phyloP scores from a whole-genome alignment of 2,888 invertebrate species.

The Agrochola litura region DNA sequence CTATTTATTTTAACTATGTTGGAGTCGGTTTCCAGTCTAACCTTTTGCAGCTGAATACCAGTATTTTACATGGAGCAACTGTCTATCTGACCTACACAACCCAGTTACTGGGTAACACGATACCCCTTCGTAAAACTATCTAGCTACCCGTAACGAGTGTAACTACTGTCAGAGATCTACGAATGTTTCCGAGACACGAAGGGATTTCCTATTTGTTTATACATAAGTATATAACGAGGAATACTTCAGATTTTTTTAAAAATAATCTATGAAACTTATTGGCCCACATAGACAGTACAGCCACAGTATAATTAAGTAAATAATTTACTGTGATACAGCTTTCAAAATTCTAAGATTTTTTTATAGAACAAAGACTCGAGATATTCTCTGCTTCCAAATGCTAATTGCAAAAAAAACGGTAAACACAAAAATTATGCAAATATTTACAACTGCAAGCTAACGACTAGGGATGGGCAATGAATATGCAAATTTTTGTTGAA shows the following conservation, averaged over 20 bases:
- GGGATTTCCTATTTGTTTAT: background rate
- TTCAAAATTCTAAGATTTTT: background rate
- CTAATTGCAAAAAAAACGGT: slow-evolving; percentile 33
- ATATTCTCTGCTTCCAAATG: background rate
- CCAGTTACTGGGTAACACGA: no score
- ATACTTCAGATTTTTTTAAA: background rate
- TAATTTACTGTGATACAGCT: background rate
- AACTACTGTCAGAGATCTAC: background rate
- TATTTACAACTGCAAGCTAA: slow-evolving; percentile 26
- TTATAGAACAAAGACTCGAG: background rate
- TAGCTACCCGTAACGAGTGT: background rate
- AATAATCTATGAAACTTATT: no score
- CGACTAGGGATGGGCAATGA: slow-evolving; percentile 8
- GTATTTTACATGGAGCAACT: background rate
- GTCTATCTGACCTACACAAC: no score
- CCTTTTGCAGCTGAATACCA: background rate
- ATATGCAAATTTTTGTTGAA: background rate
- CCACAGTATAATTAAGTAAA: no score
- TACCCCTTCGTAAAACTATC: no score
- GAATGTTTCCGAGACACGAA: no score
- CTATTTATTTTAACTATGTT: background rate
- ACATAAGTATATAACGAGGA: no score
- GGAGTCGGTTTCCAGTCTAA: background rate
- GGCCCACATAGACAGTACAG: background rate
- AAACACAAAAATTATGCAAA: slow-evolving; percentile 26